Evolutionary conservation across 2,797 vertebrate genomes (phyloP).

Genomic region (Rallus crepitans): DNA sequence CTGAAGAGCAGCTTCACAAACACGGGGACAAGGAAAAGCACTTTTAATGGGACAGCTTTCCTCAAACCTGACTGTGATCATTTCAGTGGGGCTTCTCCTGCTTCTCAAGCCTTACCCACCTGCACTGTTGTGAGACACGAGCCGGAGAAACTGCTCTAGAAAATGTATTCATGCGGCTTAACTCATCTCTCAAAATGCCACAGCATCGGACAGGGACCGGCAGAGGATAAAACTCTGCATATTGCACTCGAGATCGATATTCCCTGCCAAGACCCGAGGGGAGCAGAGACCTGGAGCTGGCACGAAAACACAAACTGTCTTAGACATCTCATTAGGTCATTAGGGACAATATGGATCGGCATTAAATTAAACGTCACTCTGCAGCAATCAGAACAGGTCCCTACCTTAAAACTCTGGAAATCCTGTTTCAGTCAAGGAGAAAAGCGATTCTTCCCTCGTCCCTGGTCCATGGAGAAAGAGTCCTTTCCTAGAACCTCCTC

Average conservation of each 20-base stretch:
- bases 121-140: no score
- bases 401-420: background rate
- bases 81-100: rapidly evolving
- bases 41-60: background rate
- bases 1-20: background rate
- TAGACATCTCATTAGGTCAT: background rate
- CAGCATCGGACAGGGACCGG: rapidly evolving
- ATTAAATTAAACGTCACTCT: background rate
- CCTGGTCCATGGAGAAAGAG: background rate
- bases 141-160: background rate
- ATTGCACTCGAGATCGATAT: background rate
- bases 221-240: background rate
- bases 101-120: background rate
- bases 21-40: background rate
- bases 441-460: rapidly evolving
- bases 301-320: background rate
- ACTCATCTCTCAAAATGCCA: background rate
- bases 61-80: background rate
- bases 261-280: background rate
- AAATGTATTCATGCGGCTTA: background rate
- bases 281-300: background rate
- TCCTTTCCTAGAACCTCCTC: background rate
- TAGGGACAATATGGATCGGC: background rate
- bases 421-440: background rate
- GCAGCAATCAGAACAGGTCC: background rate